Evolutionary conservation across 2,797 vertebrate genomes (phyloP), one percentile per base, ranked within the genome.

Genomic region (Falco novaeseelandiae): DNA sequence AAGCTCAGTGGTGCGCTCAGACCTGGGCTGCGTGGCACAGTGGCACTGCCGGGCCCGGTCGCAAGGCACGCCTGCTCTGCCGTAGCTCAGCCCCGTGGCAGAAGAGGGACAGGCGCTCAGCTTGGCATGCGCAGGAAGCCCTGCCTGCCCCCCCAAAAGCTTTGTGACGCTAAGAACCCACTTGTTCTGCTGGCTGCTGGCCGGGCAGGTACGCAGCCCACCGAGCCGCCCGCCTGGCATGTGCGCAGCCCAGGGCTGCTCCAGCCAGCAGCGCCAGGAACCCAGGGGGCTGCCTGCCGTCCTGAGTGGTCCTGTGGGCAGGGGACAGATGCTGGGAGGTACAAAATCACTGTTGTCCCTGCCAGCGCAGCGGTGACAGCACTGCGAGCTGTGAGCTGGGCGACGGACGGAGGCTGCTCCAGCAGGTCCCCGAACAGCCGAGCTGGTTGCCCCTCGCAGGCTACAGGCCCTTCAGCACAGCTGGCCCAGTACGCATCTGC

Each of bases 321-420:
- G 58, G 22, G 27, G 25, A 18, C n/a, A 7, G 51, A 23, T 1
- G 25, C 54, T 5, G 34, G 27, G 22, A 66, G 25, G 54, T 8
- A 65, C 1, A 1, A 27, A 54, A 34, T 6, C 1, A 0, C 27
- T 6, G 48, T 32, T 32, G 23, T 63, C 36, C 52, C 40, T 0
- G 1, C 23, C 55, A 19, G 55, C 1, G 1, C 30, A 32, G n/a
- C 0, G 2, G 23, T 1, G 36, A 62, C 0, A 1, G 30, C 3
- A 4, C 23, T 4, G 1, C 0, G 6, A 44, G 44, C 85, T 21
- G 22, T 4, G 18, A 71, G 30, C 22, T 16, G 55, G 25, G 67
- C 0, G 2, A 40, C 0, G 0, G 32, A 14, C 32, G 0, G 18
- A 26, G 14, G 30, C 14, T 22, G 66, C 83, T 30, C 65, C 25